phyloP scores from a whole-genome alignment of 2,113 vertebrate species.

The Dendrocopos noguchii region DNA sequence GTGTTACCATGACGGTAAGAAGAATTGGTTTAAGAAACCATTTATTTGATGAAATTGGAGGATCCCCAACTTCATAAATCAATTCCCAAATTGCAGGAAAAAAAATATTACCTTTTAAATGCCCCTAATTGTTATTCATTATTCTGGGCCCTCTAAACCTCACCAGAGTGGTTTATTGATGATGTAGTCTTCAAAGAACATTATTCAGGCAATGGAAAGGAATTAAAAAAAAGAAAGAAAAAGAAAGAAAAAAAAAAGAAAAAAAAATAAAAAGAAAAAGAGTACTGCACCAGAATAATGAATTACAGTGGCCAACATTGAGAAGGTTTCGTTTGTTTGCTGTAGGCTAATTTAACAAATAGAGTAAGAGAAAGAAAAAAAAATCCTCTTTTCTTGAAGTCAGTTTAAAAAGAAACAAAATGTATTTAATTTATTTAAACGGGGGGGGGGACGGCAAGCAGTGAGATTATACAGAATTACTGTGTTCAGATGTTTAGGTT shows the following conservation, averaged over 20 bases:
- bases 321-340: slow-evolving; percentile 42
- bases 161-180: slow-evolving; percentile 73
- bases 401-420: slow-evolving; percentile 13
- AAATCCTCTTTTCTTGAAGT: neutral
- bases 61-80: slow-evolving; percentile 75
- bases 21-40: slow-evolving; percentile 70
- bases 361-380: too few relatives aligned
- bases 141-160: slow-evolving; percentile 70
- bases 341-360: slow-evolving; percentile 59
- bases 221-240: neutral
- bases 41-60: slow-evolving; percentile 78
- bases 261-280: neutral
- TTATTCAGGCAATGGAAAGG: slow-evolving; percentile 52
- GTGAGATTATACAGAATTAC: neutral
- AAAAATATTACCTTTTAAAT: slow-evolving; percentile 78
- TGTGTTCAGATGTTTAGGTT: neutral
- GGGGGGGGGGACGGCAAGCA: neutral
- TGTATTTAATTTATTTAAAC: neutral
- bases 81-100: slow-evolving; percentile 73
- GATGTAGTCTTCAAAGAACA: slow-evolving; percentile 70
- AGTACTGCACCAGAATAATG: slow-evolving; percentile 20
- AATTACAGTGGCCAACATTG: neutral
- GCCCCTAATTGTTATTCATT: slow-evolving; percentile 79
- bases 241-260: neutral
- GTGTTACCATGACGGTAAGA: slow-evolving; percentile 57